Evolutionary conservation across 2,797 vertebrate genomes (phyloP).

Genomic region (Siniperca scherzeri): DNA sequence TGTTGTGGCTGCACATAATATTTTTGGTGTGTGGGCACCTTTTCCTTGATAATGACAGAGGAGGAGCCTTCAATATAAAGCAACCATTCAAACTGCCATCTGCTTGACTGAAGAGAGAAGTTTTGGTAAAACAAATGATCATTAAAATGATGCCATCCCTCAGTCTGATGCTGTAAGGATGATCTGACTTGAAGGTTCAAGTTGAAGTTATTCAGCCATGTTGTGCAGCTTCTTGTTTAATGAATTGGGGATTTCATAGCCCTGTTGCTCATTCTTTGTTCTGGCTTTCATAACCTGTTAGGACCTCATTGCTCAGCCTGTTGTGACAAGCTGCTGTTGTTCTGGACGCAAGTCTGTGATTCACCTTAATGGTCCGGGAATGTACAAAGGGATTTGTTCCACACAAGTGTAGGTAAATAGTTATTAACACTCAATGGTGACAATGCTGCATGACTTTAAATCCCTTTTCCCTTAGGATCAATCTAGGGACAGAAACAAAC

Average conservation of each 20-base stretch:
- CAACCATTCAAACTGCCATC: not conserved
- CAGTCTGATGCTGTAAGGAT: constrained; percentile 15
- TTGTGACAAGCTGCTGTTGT: constrained; percentile 55
- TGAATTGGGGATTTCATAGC: constrained; percentile 31
- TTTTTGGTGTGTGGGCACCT: no score
- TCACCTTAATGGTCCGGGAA: constrained; percentile 41
- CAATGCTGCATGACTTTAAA: constrained; percentile 41
- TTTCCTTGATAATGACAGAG: not conserved
- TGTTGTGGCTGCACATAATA: not conserved
- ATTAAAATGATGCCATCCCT: constrained; percentile 18
- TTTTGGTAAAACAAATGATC: not conserved
- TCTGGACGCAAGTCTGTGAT: constrained; percentile 30
- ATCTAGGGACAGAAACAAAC: not conserved
- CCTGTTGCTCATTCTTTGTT: constrained; percentile 32
- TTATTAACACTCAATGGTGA: constrained; percentile 48
- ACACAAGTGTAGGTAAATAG: constrained; percentile 53
- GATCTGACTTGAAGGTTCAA: not conserved
- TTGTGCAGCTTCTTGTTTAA: constrained; percentile 38
- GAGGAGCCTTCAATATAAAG: no score
- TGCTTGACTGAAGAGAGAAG: not conserved
- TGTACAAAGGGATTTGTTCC: constrained; percentile 62
- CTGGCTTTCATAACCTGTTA: constrained; percentile 48
- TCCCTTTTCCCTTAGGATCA: constrained; percentile 31
- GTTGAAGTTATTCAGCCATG: constrained; percentile 11
- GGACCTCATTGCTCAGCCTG: constrained; percentile 51